Evolutionary conservation across 2,797 vertebrate species (phyloP).

Genomic region (Hippoglossus hippoglossus): DNA sequence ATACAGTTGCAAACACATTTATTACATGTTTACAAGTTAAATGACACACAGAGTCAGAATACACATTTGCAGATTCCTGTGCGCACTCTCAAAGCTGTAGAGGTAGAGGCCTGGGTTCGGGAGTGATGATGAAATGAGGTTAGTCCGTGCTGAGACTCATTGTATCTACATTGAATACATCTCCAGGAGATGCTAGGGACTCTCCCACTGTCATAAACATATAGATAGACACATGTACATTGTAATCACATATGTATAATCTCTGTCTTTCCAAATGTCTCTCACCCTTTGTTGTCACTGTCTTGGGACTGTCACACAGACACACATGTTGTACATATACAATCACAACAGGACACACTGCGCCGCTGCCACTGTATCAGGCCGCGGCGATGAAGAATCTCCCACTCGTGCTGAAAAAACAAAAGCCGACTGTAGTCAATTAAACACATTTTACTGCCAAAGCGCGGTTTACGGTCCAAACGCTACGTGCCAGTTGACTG

Average conservation of each 20-base stretch:
- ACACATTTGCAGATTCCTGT: too few species aligned
- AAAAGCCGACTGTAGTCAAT: slow-evolving; percentile 50
- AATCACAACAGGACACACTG: neutral
- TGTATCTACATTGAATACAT: too few species aligned
- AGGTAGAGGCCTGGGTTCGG: neutral
- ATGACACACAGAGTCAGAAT: too few species aligned
- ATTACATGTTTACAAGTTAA: too few species aligned
- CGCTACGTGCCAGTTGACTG: slow-evolving; percentile 60
- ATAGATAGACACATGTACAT: neutral
- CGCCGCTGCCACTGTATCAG: slow-evolving; percentile 50
- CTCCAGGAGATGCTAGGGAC: neutral
- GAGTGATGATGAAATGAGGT: neutral
- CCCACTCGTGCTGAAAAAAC: slow-evolving; percentile 45
- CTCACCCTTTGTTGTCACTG: neutral
- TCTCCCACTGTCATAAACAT: neutral
- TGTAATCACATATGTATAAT: slow-evolving; percentile 15
- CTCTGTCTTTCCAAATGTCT: slow-evolving; percentile 8
- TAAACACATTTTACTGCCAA: slow-evolving; percentile 71
- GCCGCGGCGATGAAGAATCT: slow-evolving; percentile 40
- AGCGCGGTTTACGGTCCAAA: slow-evolving; percentile 53
- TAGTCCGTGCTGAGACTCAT: neutral
- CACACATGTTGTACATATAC: slow-evolving; percentile 3
- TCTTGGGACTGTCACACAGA: slow-evolving; percentile 10
- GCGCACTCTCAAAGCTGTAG: too few species aligned
- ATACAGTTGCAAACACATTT: too few species aligned